Evolutionary conservation across 2,888 invertebrate species (phyloP).

Genomic region (Cheilosia soror): DNA sequence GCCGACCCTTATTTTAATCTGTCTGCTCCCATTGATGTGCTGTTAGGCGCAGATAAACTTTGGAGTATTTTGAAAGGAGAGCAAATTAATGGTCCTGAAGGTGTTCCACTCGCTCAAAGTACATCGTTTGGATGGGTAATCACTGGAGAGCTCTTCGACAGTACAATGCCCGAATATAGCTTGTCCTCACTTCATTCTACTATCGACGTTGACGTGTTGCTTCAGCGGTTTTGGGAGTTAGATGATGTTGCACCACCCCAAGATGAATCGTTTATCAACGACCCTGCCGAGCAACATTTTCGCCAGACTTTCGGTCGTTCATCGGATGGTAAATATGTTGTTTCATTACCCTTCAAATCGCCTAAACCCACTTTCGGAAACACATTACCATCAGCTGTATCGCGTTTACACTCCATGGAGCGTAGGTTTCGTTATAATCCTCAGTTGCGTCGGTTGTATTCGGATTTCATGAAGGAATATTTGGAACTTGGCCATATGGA

Average conservation of each 20-base stretch:
- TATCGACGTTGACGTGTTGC: background rate
- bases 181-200: conserved; percentile 3
- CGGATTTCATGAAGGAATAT: conserved; percentile 12
- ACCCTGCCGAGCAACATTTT: conserved; percentile 38
- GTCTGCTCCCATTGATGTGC: conserved; percentile 2
- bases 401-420: conserved; percentile 23
- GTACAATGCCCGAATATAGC: background rate
- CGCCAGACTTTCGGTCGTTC: conserved; percentile 10
- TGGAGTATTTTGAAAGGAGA: conserved; percentile 21
- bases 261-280: background rate
- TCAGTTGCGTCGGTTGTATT: background rate
- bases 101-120: conserved; percentile 16
- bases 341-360: conserved; percentile 25
- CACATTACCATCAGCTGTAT: conserved; percentile 21
- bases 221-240: conserved; percentile 19
- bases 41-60: conserved; percentile 26
- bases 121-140: conserved; percentile 26
- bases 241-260: conserved; percentile 6
- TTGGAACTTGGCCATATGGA: too few species aligned
- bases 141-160: background rate
- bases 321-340: conserved; percentile 39
- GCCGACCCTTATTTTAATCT: conserved; percentile 6
- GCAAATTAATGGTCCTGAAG: conserved; percentile 3
- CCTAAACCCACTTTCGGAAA: conserved; percentile 12
- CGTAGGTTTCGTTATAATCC: conserved; percentile 14